These are phyloP conservation scores for Pyrocoelia pectoralis DNA, from an alignment of 2,888 invertebrate species.

Conservation along the genomic window DNA sequence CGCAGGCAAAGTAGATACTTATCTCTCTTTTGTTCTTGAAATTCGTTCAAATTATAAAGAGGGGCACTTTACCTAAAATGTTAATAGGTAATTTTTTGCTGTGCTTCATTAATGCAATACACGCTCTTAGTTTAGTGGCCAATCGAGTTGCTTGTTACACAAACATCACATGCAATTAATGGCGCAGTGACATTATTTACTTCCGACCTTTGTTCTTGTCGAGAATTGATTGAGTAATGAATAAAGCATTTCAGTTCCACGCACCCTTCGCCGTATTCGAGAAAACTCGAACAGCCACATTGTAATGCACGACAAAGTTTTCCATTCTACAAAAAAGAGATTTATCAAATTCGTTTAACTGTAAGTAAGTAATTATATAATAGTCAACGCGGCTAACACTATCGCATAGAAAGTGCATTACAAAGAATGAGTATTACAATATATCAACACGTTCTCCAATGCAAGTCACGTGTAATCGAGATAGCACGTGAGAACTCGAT, in stretches of 20 bases:
- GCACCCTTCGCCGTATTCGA: neutral
- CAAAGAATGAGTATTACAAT: slow-evolving; percentile 22
- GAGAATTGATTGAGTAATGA: neutral
- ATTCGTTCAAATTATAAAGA: no score
- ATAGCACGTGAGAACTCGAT: slow-evolving; percentile 37
- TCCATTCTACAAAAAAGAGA: no score
- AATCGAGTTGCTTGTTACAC: neutral
- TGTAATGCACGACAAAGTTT: no score
- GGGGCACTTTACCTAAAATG: no score
- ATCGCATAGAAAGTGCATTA: neutral
- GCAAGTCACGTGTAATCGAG: slow-evolving; percentile 36
- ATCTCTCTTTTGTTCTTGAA: no score
- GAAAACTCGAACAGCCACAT: no score
- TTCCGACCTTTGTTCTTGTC: slow-evolving; percentile 1
- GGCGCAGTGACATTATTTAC: neutral
- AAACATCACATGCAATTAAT: slow-evolving; percentile 1
- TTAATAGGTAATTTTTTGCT: no score
- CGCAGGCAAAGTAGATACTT: no score
- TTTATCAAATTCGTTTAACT: no score
- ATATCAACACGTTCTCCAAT: slow-evolving; percentile 33
- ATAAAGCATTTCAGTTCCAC: neutral
- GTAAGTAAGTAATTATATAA: neutral
- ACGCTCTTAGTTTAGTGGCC: neutral
- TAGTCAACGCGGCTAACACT: neutral
- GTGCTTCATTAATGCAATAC: no score